A percentile compares a stretch with the other conserved stretches of the same genome.
These are phyloP conservation scores for Thripadectes ignobilis DNA, from an alignment of 2,797 vertebrate species.

Conservation along the genomic window DNA sequence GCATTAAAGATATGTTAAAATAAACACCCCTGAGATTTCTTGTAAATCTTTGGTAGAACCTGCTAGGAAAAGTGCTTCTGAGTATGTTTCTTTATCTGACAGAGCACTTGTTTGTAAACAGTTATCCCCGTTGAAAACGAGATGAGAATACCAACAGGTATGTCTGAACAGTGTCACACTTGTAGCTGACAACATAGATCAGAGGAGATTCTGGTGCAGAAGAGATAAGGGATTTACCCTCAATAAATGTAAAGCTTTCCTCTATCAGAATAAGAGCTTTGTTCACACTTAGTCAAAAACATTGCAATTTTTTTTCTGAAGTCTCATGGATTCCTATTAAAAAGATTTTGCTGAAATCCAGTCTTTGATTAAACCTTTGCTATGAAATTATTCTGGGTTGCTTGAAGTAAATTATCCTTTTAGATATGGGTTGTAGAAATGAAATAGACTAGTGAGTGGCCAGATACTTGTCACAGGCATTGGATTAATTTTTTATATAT, in stretches of 20 bases:
- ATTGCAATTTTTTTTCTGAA: background rate
- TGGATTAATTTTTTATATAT: background rate
- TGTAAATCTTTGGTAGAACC: background rate
- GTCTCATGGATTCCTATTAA: slow-evolving; percentile 46
- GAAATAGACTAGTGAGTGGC: background rate
- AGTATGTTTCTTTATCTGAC: background rate
- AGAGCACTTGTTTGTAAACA: slow-evolving; percentile 48
- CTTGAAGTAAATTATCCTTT: slow-evolving; percentile 43
- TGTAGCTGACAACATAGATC: slow-evolving; percentile 26
- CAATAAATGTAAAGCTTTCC: slow-evolving; percentile 44
- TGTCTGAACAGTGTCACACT: background rate
- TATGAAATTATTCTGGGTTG: slow-evolving; percentile 49
- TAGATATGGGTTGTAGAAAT: background rate
- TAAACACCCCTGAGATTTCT: background rate
- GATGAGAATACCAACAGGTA: slow-evolving; percentile 50
- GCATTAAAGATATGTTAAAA: background rate
- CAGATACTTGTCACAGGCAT: background rate
- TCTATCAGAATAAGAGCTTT: slow-evolving; percentile 30
- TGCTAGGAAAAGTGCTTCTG: background rate
- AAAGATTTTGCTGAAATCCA: slow-evolving; percentile 44
- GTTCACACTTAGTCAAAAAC: slow-evolving; percentile 34
- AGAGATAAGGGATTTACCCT: slow-evolving; percentile 58
- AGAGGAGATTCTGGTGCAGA: slow-evolving; percentile 44
- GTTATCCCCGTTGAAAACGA: background rate
- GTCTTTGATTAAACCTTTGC: slow-evolving; percentile 43